Conservation (phyloP, 1,140 invertebrate genomes). For the Drosophila serrata region DNA sequence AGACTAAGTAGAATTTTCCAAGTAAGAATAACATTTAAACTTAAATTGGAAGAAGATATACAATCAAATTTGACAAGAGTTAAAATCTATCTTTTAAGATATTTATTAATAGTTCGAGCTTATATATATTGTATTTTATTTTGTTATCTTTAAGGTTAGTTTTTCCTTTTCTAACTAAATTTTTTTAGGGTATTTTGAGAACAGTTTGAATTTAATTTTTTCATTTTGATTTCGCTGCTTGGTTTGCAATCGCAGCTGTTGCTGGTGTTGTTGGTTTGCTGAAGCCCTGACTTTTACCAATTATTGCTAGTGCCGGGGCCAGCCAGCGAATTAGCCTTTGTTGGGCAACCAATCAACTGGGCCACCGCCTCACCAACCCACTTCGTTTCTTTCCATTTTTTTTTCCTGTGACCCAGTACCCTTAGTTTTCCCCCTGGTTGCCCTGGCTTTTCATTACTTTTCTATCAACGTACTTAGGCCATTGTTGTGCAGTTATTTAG, state of each 20-base stretch:
- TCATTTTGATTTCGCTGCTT: slow-evolving; percentile 30
- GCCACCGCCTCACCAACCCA: neutral
- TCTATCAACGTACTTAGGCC: slow-evolving; percentile 83
- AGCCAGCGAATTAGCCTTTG: slow-evolving; percentile 81
- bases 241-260: slow-evolving; percentile 37
- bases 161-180: neutral
- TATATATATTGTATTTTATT: no score
- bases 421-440: slow-evolving; percentile 14
- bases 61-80: no score
- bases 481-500: slow-evolving; percentile 83
- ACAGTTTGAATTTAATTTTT: no score
- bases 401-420: neutral
- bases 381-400: neutral
- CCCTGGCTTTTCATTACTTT: slow-evolving; percentile 78
- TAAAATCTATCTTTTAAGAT: no score
- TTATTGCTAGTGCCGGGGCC: slow-evolving; percentile 74
- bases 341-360: slow-evolving; percentile 78
- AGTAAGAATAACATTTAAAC: no score
- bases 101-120: neutral
- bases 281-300: slow-evolving; percentile 74
- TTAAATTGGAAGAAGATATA: no score
- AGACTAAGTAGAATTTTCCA: neutral
- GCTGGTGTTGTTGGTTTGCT: slow-evolving; percentile 37
- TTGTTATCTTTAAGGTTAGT: rapidly evolving
- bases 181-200: neutral